Evolutionary conservation across 1,140 invertebrate species (phyloP).

Genomic region (Hermatobates lingyangjiaoensis): DNA sequence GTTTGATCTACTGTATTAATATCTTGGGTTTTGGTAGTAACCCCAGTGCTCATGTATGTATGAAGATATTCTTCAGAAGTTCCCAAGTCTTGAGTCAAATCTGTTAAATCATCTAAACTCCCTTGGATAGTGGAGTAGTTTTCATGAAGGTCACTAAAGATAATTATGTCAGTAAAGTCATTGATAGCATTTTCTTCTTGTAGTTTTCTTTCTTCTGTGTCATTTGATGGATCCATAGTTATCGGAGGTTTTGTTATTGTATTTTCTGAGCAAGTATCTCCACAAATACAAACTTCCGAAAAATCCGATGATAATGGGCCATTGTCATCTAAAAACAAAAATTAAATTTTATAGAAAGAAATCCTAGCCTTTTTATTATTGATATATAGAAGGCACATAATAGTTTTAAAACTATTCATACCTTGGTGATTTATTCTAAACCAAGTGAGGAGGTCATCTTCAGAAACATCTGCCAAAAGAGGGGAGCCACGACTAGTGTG

Average conservation of each 20-base stretch:
- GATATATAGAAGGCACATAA: background rate
- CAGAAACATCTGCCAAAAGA: constrained; percentile 33
- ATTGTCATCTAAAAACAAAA: constrained; percentile 7
- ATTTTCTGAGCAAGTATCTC: constrained; percentile 5
- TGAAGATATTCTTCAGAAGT: background rate
- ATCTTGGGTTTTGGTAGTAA: background rate
- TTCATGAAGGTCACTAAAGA: constrained; percentile 12
- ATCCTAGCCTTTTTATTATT: background rate
- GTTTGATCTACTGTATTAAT: background rate
- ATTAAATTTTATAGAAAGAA: background rate
- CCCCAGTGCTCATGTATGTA: background rate
- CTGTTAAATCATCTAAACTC: constrained; percentile 1
- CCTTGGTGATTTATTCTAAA: constrained; percentile 25
- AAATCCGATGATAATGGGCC: constrained; percentile 13
- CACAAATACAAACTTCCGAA: constrained; percentile 15
- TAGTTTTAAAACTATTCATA: background rate
- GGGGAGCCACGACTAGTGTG: constrained; percentile 33
- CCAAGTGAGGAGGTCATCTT: constrained; percentile 42
- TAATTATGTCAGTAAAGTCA: constrained; percentile 15
- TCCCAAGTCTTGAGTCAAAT: constrained; percentile 3
- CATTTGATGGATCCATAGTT: background rate
- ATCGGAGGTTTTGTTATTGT: background rate
- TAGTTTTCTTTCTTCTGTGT: constrained; percentile 4
- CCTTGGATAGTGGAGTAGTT: constrained; percentile 7
- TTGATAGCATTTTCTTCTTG: constrained; percentile 3